Conservation (phyloP, 1,140 invertebrate species). For the Meloidogyne floridensis region DNA sequence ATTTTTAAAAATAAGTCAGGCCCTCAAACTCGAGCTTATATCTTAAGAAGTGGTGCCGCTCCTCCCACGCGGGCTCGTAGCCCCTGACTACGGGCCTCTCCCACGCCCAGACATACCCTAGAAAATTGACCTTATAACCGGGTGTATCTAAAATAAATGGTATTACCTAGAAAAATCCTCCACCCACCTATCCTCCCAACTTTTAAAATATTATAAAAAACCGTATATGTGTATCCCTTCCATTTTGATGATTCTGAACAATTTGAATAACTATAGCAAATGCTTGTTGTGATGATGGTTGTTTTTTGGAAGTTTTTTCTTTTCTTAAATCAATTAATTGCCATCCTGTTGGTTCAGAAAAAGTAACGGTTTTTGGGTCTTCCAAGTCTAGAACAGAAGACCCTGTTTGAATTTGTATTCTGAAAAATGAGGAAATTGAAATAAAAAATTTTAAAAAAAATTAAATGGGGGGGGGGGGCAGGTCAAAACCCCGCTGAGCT, state of each 20-base stretch:
- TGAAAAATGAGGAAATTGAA: slow-evolving; percentile 17
- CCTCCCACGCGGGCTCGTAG: no score
- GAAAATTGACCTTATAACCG: no score
- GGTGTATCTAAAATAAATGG: no score
- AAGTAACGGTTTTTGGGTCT: slow-evolving; percentile 91
- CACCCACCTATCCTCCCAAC: no score
- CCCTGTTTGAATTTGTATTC: slow-evolving; percentile 49
- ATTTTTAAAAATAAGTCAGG: background rate
- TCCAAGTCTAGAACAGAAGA: slow-evolving; percentile 74
- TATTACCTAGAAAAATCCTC: no score
- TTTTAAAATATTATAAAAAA: background rate
- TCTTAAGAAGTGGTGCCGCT: no score
- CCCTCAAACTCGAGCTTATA: no score
- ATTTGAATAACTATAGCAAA: slow-evolving; percentile 66
- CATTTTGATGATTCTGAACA: slow-evolving; percentile 90
- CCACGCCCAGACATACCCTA: no score
- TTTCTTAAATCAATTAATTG: slow-evolving; percentile 72
- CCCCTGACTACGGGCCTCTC: no score
- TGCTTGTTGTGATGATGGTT: slow-evolving; percentile 10
- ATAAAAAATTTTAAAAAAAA: background rate
- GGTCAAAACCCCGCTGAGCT: no score
- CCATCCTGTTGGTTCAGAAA: slow-evolving; percentile 93
- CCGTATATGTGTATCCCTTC: slow-evolving; percentile 92
- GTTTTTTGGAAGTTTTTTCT: background rate
- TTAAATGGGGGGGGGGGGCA: no score